phyloP scores from a whole-genome alignment of 1,140 invertebrate species.

The Arion vulgaris region DNA sequence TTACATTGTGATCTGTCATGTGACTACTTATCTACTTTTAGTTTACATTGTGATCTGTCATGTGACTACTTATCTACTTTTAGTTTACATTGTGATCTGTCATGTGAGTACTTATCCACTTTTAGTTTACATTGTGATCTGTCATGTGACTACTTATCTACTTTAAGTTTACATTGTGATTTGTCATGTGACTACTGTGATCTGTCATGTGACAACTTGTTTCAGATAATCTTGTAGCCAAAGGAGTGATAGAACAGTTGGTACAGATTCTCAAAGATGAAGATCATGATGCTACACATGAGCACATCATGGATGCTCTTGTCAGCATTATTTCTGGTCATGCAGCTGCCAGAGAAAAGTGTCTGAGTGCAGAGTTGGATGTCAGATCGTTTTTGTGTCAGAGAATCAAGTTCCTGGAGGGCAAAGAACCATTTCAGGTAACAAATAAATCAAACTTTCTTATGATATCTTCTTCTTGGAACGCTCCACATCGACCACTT shows the following conservation, averaged over 20 bases:
- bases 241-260: conserved; percentile 20
- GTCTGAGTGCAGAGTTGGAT: not conserved
- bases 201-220: not conserved
- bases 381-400: conserved; percentile 15
- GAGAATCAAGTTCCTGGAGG: conserved; percentile 14
- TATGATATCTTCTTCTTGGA: not conserved
- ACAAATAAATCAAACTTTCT: not conserved
- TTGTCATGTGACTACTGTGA: too few species aligned
- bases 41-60: too few species aligned
- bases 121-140: too few species aligned
- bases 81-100: too few species aligned
- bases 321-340: conserved; percentile 8
- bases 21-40: too few species aligned
- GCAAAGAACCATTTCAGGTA: conserved; percentile 32
- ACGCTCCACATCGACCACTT: too few species aligned
- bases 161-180: too few species aligned
- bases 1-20: too few species aligned
- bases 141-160: too few species aligned
- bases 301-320: conserved; percentile 34
- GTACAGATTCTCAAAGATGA: conserved; percentile 16
- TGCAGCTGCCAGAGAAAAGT: not conserved
- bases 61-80: too few species aligned
- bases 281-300: conserved; percentile 12
- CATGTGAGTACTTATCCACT: too few species aligned
- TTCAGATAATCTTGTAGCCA: conserved; percentile 20